Base-by-base conservation (phyloP, 2,888 invertebrate species). In the Osedax frankpressi region DNA sequence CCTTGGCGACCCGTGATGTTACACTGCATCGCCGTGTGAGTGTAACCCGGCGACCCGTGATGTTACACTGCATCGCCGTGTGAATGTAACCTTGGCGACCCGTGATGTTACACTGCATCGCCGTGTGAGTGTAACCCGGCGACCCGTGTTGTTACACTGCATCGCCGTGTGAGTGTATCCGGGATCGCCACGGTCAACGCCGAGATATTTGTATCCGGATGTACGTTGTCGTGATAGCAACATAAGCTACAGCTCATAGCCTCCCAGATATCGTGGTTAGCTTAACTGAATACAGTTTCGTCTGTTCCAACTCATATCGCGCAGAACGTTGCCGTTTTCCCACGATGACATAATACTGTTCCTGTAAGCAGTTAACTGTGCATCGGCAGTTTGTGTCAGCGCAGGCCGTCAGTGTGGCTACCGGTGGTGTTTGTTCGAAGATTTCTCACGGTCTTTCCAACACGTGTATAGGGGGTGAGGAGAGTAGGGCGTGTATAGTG, bases 391-490 rank as follows among this genome's bases (percentile, higher is more conserved):
- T 65, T 65, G 65, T 65, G 65, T 65, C 25, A 24, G 65, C 65
- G 65, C 1, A 2, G 2, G 65, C 24, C 24, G 24, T 24, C 2
- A 24, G 65, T 24, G n/a, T 2, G 65, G n/a, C 24, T 65, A 6
- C 63, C 2, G 65, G 2, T 65, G 65, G 24, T 65, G 65, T 65
- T 65, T 24, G 65, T 65, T 6, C 63, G 65, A 24, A 2, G 65
- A 65, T 19, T 65, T 65, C 65, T 65, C 65, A 65, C 65, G 65
- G 65, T 24, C n/a, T 65, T 24, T 65, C 65, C 65, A 65, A 65
- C 65, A 65, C 24, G 24, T 62, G 63, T 3, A 11, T 6, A 62
- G 63, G 25, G 6, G 63, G 63, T 62, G 63, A 62, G n/a, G n/a
- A n/a, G n/a, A n/a, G n/a, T n/a, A n/a, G n/a, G n/a, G n/a, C n/a